Evolutionary conservation across 1,140 invertebrate species (phyloP).

Genomic region (Bombus impatiens): DNA sequence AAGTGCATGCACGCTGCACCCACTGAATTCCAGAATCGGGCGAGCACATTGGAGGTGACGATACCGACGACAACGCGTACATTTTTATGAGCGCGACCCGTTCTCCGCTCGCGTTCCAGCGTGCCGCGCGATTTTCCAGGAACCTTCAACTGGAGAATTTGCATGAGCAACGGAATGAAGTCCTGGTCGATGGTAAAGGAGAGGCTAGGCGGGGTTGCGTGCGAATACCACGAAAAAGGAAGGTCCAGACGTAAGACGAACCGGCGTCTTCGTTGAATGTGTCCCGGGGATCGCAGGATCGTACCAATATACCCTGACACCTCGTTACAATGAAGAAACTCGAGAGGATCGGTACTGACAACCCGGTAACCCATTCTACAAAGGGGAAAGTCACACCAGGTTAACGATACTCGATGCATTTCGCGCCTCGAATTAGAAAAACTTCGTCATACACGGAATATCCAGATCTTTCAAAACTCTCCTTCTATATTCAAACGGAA

Average conservation of each 20-base stretch:
- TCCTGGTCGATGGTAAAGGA: conserved; percentile 25
- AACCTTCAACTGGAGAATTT: conserved; percentile 56
- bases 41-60: conserved; percentile 26
- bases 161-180: conserved; percentile 53
- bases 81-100: conserved; percentile 53
- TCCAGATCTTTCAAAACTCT: too few species aligned
- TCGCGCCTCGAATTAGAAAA: neutral
- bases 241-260: conserved; percentile 53
- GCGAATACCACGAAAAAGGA: conserved; percentile 41
- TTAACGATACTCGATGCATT: neutral
- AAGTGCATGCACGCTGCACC: conserved; percentile 13
- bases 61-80: conserved; percentile 43
- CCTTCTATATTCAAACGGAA: neutral
- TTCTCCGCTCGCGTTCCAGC: conserved; percentile 56
- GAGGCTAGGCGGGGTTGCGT: conserved; percentile 38
- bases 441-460: neutral
- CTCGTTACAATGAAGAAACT: neutral
- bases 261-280: conserved; percentile 48
- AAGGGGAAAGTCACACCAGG: neutral
- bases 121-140: conserved; percentile 58
- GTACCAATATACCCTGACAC: conserved; percentile 29
- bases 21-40: conserved; percentile 56
- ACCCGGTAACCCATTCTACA: neutral
- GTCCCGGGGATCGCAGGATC: conserved; percentile 35
- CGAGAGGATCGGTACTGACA: neutral